Conservation (phyloP, 1,140 invertebrate species). For the Phocides pigmalion region DNA sequence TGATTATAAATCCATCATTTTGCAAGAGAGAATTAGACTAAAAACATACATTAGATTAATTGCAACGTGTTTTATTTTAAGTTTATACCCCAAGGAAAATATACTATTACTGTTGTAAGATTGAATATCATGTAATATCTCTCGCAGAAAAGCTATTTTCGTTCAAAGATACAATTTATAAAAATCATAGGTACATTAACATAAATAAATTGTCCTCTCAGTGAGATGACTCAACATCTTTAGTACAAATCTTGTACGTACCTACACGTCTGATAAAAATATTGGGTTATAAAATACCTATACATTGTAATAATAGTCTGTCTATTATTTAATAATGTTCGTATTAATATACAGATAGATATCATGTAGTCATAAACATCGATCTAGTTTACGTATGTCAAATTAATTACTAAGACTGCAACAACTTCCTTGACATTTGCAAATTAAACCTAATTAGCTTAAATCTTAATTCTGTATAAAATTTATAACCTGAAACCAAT, state of each 20-base stretch:
- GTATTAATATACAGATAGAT: background rate
- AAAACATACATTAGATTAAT: no score
- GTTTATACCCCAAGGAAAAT: no score
- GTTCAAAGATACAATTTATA: constrained; percentile 4
- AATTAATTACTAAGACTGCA: constrained; percentile 14
- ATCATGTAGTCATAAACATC: background rate
- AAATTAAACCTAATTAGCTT: constrained; percentile 19
- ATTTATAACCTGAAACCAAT: background rate
- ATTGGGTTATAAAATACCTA: no score
- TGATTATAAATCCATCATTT: no score
- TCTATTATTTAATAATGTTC: background rate
- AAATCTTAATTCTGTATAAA: constrained; percentile 1
- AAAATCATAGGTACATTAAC: background rate
- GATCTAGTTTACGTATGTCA: background rate
- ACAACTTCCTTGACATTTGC: constrained; percentile 23
- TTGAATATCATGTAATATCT: no score
- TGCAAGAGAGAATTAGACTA: no score
- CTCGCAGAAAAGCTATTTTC: constrained; percentile 25
- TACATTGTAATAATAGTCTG: no score
- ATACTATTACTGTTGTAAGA: no score
- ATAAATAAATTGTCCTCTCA: constrained; percentile 10
- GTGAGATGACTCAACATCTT: constrained; percentile 5
- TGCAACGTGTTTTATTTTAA: no score
- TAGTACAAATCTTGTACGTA: no score
- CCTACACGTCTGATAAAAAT: no score